Conservation (phyloP, 2,113 vertebrate genomes). For the Hippocampus barbouri region DNA sequence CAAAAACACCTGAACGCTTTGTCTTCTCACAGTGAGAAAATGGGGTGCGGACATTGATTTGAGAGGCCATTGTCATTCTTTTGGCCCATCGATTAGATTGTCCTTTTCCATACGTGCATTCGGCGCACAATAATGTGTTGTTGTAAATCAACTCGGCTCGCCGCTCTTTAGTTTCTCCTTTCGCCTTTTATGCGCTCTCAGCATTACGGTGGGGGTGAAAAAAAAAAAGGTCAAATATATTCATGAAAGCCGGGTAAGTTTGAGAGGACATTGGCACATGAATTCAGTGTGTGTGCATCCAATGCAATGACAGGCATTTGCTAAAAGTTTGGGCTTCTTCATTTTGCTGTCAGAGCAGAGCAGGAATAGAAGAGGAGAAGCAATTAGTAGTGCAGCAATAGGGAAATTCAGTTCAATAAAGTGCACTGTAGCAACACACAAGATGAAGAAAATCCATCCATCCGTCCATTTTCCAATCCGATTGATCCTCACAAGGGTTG, state of each 20-base stretch:
- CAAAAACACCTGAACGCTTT: constrained; percentile 80
- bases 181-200: constrained; percentile 62
- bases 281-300: constrained; percentile 26
- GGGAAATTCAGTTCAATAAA: neutral
- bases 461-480: too few species aligned
- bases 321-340: constrained; percentile 36
- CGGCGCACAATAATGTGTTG: constrained; percentile 83
- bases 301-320: constrained; percentile 44
- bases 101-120: constrained; percentile 93
- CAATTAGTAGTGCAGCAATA: neutral
- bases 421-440: neutral
- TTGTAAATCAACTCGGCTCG: constrained; percentile 92
- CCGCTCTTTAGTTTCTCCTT: constrained; percentile 75
- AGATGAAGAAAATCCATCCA: neutral
- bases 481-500: too few species aligned
- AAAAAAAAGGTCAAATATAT: constrained; percentile 96
- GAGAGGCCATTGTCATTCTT: constrained; percentile 87
- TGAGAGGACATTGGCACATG: constrained; percentile 67
- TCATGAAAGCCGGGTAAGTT: constrained; percentile 89
- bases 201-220: constrained; percentile 75
- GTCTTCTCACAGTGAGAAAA: constrained; percentile 83
- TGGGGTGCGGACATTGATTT: constrained; percentile 91
- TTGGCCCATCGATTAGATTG: constrained; percentile 87
- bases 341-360: constrained; percentile 47
- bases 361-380: constrained; percentile 7